A percentile compares a stretch with the other conserved stretches of the same genome.
These are phyloP conservation scores for Pholis gunnellus DNA, from an alignment of 2,113 vertebrate genomes.

Conservation along the genomic window DNA sequence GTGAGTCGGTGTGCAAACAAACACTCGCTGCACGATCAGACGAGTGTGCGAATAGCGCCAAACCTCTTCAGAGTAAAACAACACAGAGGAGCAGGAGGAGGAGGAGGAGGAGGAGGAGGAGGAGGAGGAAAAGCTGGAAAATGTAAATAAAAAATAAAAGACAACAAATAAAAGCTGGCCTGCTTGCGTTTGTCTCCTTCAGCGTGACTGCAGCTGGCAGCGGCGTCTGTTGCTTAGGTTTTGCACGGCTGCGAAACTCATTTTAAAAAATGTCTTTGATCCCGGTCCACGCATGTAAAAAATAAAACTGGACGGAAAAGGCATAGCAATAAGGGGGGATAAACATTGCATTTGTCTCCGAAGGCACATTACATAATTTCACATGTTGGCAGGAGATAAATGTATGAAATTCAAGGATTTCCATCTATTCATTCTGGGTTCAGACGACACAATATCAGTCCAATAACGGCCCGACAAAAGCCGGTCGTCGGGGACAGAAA, in stretches of 20 bases:
- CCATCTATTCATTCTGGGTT: not conserved
- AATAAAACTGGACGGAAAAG: not conserved
- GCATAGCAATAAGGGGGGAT: not conserved
- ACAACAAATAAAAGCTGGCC: not conserved
- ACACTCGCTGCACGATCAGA: constrained; percentile 12
- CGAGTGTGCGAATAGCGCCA: not conserved
- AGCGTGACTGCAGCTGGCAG: constrained; percentile 32
- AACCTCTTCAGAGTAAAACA: constrained; percentile 1
- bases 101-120: not conserved
- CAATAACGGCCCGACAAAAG: not conserved
- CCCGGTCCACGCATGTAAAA: not conserved
- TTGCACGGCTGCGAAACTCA: constrained; percentile 11
- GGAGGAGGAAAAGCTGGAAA: not conserved
- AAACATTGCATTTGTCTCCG: not conserved
- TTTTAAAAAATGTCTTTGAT: constrained; percentile 45
- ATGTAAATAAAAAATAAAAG: constrained; percentile 23
- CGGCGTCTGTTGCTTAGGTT: not conserved
- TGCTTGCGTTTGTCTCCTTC: constrained; percentile 12
- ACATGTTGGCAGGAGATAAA: not conserved
- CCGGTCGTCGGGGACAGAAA: not conserved
- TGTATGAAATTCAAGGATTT: not conserved
- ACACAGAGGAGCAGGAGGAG: not conserved
- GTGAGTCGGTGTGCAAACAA: constrained; percentile 32
- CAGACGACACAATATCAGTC: not conserved
- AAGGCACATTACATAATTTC: not conserved